phyloP scores from a whole-genome alignment of 2,113 vertebrate species.

The Aptenodytes patagonicus region DNA sequence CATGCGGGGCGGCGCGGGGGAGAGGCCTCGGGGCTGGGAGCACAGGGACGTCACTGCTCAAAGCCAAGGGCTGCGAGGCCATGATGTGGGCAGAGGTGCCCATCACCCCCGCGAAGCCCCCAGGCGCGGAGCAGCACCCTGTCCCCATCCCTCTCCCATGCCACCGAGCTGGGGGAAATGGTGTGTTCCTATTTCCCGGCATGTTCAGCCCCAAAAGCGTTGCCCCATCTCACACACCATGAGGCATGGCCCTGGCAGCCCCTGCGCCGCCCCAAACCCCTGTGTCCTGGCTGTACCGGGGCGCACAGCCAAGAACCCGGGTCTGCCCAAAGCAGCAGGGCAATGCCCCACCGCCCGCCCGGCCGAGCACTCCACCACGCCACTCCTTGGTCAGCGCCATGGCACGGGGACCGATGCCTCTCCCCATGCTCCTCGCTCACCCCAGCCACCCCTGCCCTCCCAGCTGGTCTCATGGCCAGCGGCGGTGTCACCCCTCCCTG shows the following conservation, averaged over 20 bases:
- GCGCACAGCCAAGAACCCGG: not conserved
- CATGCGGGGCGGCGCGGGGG: not conserved
- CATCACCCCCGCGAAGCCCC: rapidly evolving
- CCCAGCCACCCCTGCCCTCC: not conserved
- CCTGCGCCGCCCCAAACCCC: not conserved
- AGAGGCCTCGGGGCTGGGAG: not conserved
- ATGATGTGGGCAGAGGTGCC: not conserved
- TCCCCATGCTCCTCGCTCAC: not conserved
- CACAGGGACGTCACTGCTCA: not conserved
- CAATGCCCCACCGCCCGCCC: not conserved
- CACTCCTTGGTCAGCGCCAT: not conserved
- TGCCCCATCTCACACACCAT: not conserved
- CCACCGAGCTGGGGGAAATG: rapidly evolving
- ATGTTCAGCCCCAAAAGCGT: not conserved
- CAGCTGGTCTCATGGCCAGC: not conserved
- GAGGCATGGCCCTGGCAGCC: not conserved
- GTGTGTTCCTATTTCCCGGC: not conserved
- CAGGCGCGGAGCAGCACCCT: rapidly evolving
- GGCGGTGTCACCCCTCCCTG: not conserved
- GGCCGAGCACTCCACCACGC: rapidly evolving
- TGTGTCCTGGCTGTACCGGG: rapidly evolving
- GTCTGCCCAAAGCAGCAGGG: not conserved
- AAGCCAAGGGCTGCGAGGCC: not conserved
- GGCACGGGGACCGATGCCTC: not conserved
- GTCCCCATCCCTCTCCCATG: not conserved